These are phyloP conservation scores for Aix galericulata DNA, from an alignment of 2,113 vertebrate species.

Conservation along the genomic window DNA sequence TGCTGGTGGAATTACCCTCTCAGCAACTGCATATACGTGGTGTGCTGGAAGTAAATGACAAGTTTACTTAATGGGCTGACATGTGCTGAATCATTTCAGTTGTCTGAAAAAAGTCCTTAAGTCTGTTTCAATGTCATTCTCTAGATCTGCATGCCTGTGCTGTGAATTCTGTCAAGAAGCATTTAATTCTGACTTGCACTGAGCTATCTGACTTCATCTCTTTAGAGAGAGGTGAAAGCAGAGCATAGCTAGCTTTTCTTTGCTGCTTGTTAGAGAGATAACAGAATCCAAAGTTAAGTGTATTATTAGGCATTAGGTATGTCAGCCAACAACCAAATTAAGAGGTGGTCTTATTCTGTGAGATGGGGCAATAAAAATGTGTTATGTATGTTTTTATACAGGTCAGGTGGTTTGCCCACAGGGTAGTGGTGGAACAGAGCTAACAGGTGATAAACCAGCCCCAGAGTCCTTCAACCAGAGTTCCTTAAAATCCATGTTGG, in stretches of 20 bases:
- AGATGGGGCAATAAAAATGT: background rate
- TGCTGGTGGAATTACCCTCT: background rate
- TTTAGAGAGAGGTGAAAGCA: background rate
- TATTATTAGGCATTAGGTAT: background rate
- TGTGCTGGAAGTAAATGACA: background rate
- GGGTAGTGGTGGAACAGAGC: slow-evolving; percentile 73
- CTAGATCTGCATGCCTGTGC: background rate
- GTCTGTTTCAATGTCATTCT: background rate
- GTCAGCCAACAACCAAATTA: background rate
- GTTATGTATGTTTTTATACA: slow-evolving; percentile 59
- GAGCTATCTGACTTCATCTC: background rate
- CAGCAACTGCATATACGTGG: background rate
- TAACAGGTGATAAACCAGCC: slow-evolving; percentile 74
- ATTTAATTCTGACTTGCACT: background rate
- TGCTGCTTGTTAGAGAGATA: background rate
- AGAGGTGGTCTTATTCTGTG: background rate
- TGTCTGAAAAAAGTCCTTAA: background rate
- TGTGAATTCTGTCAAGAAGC: background rate
- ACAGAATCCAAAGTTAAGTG: background rate
- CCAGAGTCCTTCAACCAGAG: slow-evolving; percentile 79
- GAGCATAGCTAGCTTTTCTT: background rate
- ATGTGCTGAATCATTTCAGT: background rate
- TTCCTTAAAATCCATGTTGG: slow-evolving; percentile 86
- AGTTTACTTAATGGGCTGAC: background rate
- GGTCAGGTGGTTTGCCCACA: slow-evolving; percentile 87